phyloP scores from a whole-genome alignment of 2,113 vertebrate genomes.

The Microtus richardsoni region DNA sequence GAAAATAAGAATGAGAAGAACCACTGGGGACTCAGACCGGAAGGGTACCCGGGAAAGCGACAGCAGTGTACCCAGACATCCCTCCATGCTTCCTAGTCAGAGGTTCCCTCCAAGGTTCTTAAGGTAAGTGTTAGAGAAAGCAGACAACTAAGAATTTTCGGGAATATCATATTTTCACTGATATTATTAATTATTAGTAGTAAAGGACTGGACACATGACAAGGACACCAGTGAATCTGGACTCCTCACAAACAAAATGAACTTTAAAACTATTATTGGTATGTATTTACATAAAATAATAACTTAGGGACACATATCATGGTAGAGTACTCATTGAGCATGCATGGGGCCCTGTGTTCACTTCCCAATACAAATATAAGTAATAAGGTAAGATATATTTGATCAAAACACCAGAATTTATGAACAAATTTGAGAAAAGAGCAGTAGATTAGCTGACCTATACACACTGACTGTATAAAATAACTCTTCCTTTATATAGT shows the following conservation, averaged over 20 bases:
- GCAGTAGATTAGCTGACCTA: not conserved
- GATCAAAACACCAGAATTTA: not conserved
- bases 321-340: not conserved
- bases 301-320: not conserved
- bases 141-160: not conserved
- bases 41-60: not conserved
- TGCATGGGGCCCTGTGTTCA: not conserved
- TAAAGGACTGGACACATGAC: not conserved
- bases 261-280: not conserved
- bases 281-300: not conserved
- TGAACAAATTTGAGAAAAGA: not conserved
- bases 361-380: not conserved
- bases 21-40: not conserved
- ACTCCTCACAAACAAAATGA: not conserved
- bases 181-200: no score
- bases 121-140: not conserved
- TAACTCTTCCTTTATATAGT: not conserved
- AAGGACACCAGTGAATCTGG: not conserved
- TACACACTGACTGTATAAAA: not conserved
- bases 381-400: not conserved
- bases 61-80: not conserved
- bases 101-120: not conserved
- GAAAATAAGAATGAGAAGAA: not conserved
- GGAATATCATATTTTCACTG: not conserved
- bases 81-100: not conserved